A percentile compares a stretch with the other conserved stretches of the same genome.
Evolutionary conservation across 2,113 vertebrate species (phyloP).

Genomic region (Chrysemys picta): DNA sequence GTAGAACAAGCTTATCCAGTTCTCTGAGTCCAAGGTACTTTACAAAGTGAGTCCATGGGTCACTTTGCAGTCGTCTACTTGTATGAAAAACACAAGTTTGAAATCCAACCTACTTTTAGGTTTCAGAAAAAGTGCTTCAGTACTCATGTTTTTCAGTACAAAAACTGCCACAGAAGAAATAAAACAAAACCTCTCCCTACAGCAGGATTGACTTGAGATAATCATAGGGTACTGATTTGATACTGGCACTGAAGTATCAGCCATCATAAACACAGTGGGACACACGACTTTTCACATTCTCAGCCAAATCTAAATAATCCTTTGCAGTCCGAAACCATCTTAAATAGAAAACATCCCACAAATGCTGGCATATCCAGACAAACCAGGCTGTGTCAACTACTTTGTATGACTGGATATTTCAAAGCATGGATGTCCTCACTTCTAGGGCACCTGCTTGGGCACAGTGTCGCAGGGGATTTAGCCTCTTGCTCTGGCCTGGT

Average conservation of each 20-base stretch:
- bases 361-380: slow-evolving; percentile 3
- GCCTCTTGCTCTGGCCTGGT: neutral
- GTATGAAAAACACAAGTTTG: neutral
- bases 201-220: slow-evolving; percentile 16
- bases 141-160: neutral
- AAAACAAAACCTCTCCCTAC: neutral
- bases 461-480: neutral
- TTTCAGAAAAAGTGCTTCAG: neutral
- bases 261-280: neutral
- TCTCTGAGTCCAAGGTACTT: neutral
- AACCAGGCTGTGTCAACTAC: slow-evolving; percentile 2
- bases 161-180: neutral
- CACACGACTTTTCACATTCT: neutral
- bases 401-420: slow-evolving; percentile 25
- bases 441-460: neutral
- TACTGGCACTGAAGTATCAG: neutral
- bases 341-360: neutral
- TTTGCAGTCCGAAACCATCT: neutral
- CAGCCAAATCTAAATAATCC: neutral
- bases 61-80: neutral
- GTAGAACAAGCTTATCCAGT: neutral
- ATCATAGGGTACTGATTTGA: neutral
- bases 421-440: slow-evolving; percentile 8
- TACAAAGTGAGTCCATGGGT: neutral
- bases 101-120: neutral